Evolutionary conservation across 2,888 invertebrate species (phyloP).

Genomic region (Athetis lepigone): DNA sequence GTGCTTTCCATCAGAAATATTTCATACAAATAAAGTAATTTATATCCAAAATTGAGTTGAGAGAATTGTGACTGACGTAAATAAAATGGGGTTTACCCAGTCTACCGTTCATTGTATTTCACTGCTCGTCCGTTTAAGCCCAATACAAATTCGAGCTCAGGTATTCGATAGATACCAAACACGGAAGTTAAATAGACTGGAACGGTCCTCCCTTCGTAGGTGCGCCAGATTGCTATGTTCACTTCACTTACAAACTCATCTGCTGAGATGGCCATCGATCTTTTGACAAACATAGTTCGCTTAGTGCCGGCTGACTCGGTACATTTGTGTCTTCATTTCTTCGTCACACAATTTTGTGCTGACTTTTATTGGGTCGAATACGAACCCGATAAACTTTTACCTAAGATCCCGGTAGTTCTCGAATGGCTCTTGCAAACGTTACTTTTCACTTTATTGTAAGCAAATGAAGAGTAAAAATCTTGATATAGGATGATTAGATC

Average conservation of each 20-base stretch:
- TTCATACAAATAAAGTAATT: constrained; percentile 53
- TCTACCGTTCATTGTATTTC: neutral
- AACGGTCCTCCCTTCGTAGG: neutral
- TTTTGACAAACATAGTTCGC: neutral
- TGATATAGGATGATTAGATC: neutral
- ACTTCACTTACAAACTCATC: constrained; percentile 8
- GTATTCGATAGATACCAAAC: neutral
- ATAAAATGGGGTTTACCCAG: constrained; percentile 28
- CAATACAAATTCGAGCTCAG: neutral
- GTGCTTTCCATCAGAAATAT: constrained; percentile 58
- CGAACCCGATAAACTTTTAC: constrained; percentile 1
- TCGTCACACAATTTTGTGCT: constrained; percentile 7
- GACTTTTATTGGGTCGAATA: neutral
- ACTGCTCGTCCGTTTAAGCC: neutral
- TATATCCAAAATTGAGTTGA: constrained; percentile 37
- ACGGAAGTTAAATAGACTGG: constrained; percentile 12
- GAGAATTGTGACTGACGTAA: constrained; percentile 42
- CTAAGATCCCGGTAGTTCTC: neutral
- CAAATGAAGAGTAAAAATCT: constrained; percentile 7
- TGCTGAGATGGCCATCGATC: neutral
- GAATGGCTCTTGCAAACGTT: constrained; percentile 16
- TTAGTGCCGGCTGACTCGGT: neutral
- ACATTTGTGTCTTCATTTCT: constrained; percentile 4
- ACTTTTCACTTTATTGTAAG: constrained; percentile 8
- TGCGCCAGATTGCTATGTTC: neutral